Evolutionary conservation across 2,797 vertebrate genomes (phyloP).

Genomic region (Sparus aurata): DNA sequence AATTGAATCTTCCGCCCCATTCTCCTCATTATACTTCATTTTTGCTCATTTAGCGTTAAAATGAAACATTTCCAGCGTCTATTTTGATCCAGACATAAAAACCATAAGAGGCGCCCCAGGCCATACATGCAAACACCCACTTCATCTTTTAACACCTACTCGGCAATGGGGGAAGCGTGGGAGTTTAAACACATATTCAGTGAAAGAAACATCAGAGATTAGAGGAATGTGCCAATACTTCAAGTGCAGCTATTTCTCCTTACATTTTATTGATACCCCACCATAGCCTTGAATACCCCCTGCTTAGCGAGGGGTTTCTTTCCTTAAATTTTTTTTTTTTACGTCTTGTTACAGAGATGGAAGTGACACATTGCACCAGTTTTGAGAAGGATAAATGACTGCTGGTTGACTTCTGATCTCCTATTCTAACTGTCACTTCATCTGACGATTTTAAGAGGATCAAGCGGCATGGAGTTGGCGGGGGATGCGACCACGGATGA

Average conservation of each 20-base stretch:
- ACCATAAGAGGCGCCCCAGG: conserved; percentile 57
- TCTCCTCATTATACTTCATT: conserved; percentile 57
- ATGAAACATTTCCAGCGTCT: conserved; percentile 53
- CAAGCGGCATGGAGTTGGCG: conserved; percentile 44
- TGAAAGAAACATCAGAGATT: conserved; percentile 60
- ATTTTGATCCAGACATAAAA: conserved; percentile 69
- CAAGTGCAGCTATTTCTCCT: conserved; percentile 58
- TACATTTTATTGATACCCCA: conserved; percentile 54
- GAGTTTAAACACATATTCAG: conserved; percentile 59
- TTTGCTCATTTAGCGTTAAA: conserved; percentile 63
- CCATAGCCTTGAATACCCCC: conserved; percentile 37
- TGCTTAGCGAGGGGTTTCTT: conserved; percentile 1
- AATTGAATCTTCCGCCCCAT: conserved; percentile 55
- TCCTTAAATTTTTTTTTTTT: not conserved
- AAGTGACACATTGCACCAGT: conserved; percentile 44
- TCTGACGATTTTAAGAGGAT: conserved; percentile 61
- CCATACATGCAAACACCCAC: conserved; percentile 67
- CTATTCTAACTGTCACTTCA: conserved; percentile 60
- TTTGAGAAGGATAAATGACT: conserved; percentile 58
- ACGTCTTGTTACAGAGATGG: conserved; percentile 41
- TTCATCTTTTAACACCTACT: conserved; percentile 58
- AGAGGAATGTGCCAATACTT: conserved; percentile 49
- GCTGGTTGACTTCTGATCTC: conserved; percentile 64
- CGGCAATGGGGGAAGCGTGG: conserved; percentile 51
- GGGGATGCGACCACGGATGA: conserved; percentile 51